Base-by-base conservation (phyloP, 1,140 invertebrate genomes). In the Globodera ellingtonae region DNA sequence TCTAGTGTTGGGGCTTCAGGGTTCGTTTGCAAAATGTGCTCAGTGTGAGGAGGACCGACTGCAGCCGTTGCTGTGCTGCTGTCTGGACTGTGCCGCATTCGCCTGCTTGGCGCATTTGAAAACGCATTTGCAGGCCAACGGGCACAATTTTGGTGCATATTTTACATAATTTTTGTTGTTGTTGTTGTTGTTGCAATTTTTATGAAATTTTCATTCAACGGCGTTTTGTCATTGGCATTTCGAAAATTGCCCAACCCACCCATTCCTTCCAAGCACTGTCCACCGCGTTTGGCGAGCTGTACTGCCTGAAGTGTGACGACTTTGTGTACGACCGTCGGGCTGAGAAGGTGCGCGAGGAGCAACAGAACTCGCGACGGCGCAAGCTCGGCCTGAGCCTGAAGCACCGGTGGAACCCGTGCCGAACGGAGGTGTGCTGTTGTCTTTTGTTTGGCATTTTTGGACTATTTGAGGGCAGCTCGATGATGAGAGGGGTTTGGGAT, bases 241-340 rank as follows among this genome's bases (percentile, higher is more conserved):
- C n/a, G 18, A 35, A 59, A 74, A 56, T 35, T 35, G 35, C 35
- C 35, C 3, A 24, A 35, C 35, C 35, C 35, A 35, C 1, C 15
- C 48, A 21, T 90, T 35, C 1, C 35, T 35, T 35, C 35, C 47
- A 82, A 91, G 91, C 94, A 79, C 92, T 97, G 80, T 95, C 98
- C 89, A 90, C 97, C 18, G 92, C 92, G 56, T 95, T 95, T 90
- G 96, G 95, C 69, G 93, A 94, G 87, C 92, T 98, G n/a, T 94
- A 94, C 90, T 98, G 96, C 91, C 93, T 93, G 89, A 92, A 93
- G 89, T 98, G 96, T 89, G 92, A 93, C 72, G 95, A 98, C 90
- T 97, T 96, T 89, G 93, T 97, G 65, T 96, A 95, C 90, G 95
- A 97, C 89, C 90, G 92, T 66, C 91, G 92, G 44, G 84, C 92